These are phyloP conservation scores for Microcebus ravelobensis DNA, from an alignment of 2,113 vertebrate genomes.

Conservation along the genomic window DNA sequence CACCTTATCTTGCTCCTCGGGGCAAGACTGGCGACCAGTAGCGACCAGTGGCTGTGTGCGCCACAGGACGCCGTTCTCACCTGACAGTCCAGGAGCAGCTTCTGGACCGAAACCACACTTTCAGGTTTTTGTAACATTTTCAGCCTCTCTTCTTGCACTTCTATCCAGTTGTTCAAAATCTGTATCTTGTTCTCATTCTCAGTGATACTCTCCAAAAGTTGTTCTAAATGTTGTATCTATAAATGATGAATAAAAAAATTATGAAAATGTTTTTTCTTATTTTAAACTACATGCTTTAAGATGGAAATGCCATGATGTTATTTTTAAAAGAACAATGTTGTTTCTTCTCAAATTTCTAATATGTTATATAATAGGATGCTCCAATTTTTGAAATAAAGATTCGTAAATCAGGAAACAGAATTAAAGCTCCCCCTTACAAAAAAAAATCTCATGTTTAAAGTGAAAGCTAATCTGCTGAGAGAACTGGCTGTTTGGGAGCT, in stretches of 20 bases:
- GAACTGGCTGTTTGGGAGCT: neutral
- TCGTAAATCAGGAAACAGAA: neutral
- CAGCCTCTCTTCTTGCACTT: constrained; percentile 86
- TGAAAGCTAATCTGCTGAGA: constrained; percentile 25
- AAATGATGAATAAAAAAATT: constrained; percentile 32
- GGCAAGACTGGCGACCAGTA: accelerated
- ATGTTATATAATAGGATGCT: neutral
- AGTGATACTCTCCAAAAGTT: constrained; percentile 83
- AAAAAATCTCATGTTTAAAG: neutral
- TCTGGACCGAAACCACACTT: constrained; percentile 84
- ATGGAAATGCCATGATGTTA: neutral
- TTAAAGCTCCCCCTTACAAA: neutral
- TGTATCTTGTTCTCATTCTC: constrained; percentile 88
- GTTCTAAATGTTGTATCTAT: constrained; percentile 89
- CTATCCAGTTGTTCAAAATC: constrained; percentile 87
- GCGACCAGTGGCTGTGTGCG: accelerated
- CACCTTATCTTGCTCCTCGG: neutral
- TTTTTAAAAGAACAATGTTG: neutral
- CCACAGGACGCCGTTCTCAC: constrained; percentile 76
- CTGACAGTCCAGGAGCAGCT: constrained; percentile 85
- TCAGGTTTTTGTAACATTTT: constrained; percentile 83
- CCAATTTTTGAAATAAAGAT: neutral
- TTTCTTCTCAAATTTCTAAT: constrained; percentile 11
- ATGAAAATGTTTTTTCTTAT: neutral
- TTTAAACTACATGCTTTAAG: constrained; percentile 14